Evolutionary conservation across 1,140 invertebrate species (phyloP).

Genomic region (Solenopsis invicta): DNA sequence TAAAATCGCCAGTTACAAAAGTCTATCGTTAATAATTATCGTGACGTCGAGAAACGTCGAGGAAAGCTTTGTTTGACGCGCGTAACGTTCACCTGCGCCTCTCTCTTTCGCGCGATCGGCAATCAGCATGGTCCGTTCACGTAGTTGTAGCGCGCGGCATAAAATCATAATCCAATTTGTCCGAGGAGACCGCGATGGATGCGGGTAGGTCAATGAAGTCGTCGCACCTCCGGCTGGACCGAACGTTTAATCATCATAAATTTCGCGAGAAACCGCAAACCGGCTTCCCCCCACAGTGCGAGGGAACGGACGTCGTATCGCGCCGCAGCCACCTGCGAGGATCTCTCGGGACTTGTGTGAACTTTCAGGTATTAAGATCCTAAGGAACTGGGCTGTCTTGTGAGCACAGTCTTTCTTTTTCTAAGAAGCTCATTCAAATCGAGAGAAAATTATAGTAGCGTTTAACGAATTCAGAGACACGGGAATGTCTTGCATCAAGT

Average conservation of each 20-base stretch:
- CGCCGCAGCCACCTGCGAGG: conserved; percentile 49
- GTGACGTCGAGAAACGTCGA: neutral
- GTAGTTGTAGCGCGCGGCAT: conserved; percentile 77
- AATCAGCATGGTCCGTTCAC: conserved; percentile 67
- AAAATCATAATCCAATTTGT: conserved; percentile 86
- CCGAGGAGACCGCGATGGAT: conserved; percentile 77
- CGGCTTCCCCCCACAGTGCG: conserved; percentile 66
- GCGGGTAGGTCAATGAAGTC: conserved; percentile 83
- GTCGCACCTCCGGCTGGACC: conserved; percentile 78
- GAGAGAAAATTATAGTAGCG: neutral
- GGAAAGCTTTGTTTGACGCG: conserved; percentile 25
- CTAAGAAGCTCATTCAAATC: neutral
- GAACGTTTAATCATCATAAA: conserved; percentile 87
- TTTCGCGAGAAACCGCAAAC: conserved; percentile 85
- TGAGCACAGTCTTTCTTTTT: neutral
- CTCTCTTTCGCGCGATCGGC: conserved; percentile 56
- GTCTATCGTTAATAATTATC: conserved; percentile 15
- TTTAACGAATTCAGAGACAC: neutral
- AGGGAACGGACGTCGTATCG: conserved; percentile 16
- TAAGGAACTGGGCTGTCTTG: neutral
- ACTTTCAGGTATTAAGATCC: conserved; percentile 6
- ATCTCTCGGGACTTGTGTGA: conserved; percentile 22
- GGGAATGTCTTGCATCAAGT: neutral
- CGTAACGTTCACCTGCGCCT: neutral
- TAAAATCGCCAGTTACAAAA: neutral